Evolutionary conservation across 2,113 vertebrate species (phyloP).

Genomic region (Martes martes): DNA sequence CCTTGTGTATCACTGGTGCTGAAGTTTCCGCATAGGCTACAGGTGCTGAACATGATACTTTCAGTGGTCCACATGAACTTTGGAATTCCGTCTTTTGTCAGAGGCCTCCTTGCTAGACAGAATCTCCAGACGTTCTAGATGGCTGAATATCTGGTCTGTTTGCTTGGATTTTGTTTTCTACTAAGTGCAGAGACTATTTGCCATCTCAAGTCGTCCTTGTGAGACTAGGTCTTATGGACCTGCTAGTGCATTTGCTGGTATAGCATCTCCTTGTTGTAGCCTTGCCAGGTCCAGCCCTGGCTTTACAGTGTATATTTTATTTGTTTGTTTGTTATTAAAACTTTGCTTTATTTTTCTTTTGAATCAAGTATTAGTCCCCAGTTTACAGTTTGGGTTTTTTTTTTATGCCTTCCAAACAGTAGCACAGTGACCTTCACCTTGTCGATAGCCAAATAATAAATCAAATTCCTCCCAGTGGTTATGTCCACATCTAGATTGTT

Average conservation of each 20-base stretch:
- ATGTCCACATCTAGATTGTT: conserved; percentile 59
- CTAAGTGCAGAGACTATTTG: conserved; percentile 63
- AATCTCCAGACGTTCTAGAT: conserved; percentile 94
- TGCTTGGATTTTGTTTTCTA: conserved; percentile 95
- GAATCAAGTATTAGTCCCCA: conserved; percentile 23
- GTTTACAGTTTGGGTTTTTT: neutral
- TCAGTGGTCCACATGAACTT: conserved; percentile 94
- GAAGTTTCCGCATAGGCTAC: conserved; percentile 92
- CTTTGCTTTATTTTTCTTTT: conserved; percentile 66
- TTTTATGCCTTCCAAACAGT: neutral
- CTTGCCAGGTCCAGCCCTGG: neutral
- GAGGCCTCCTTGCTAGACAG: conserved; percentile 93
- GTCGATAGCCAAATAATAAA: conserved; percentile 61
- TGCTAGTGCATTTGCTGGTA: conserved; percentile 93
- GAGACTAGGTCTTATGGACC: neutral
- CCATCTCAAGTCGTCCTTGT: neutral
- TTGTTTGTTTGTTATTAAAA: conserved; percentile 44
- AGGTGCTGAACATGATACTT: conserved; percentile 96
- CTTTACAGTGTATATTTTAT: neutral
- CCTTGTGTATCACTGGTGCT: conserved; percentile 88
- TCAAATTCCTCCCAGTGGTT: conserved; percentile 75
- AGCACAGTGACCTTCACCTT: conserved; percentile 28
- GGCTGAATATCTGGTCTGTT: conserved; percentile 94
- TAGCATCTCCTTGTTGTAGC: conserved; percentile 87
- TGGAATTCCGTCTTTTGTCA: conserved; percentile 95